Evolutionary conservation across 2,797 vertebrate genomes (phyloP).

Genomic region (Pterois miles): DNA sequence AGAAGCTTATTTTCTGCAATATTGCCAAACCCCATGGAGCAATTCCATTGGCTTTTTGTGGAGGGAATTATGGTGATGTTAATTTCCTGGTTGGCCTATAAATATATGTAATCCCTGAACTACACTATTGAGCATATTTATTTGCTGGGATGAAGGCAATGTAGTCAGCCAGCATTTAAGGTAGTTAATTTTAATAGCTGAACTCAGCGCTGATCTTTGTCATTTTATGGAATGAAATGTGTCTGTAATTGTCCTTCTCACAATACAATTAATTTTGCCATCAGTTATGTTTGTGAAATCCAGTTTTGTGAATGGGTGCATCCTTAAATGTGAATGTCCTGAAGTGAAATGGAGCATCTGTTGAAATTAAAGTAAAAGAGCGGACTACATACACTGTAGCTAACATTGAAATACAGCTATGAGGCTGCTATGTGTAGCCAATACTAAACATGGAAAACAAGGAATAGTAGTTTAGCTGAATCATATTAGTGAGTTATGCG

Average conservation of each 20-base stretch:
- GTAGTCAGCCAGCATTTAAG: background rate
- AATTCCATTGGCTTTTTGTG: too few relatives aligned
- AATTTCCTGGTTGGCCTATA: too few relatives aligned
- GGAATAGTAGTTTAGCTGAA: background rate
- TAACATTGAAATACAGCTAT: background rate
- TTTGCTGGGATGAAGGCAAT: background rate
- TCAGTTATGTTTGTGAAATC: background rate
- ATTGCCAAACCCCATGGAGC: too few relatives aligned
- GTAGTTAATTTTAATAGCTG: background rate
- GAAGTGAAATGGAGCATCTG: background rate
- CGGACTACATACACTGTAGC: background rate
- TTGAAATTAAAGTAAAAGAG: background rate
- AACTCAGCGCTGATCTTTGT: background rate
- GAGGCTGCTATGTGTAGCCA: too few relatives aligned
- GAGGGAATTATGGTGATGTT: too few relatives aligned
- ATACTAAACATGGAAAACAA: background rate
- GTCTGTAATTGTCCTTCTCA: conserved; percentile 1
- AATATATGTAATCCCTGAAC: too few relatives aligned
- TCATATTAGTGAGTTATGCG: background rate
- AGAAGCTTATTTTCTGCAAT: too few relatives aligned
- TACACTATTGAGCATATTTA: background rate
- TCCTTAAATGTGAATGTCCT: background rate
- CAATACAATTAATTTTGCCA: background rate
- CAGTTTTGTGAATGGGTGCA: background rate
- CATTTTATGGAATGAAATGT: conserved; percentile 1